Conservation (phyloP, 2,113 vertebrate genomes). For the Sceloporus undulatus region DNA sequence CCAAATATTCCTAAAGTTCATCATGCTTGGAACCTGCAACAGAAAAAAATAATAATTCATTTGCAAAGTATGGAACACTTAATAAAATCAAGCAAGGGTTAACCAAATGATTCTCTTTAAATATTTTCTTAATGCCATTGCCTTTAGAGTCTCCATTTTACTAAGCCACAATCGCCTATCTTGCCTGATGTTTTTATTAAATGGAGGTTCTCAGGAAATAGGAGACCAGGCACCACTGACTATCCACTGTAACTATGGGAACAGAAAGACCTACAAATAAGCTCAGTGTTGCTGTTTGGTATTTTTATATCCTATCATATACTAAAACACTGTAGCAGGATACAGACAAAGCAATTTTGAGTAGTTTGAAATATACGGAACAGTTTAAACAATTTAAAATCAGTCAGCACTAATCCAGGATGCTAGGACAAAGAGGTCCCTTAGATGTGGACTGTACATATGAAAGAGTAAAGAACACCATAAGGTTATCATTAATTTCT, state of each 20-base stretch:
- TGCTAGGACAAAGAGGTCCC: not conserved
- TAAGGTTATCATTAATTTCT: not conserved
- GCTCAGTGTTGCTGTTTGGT: no score
- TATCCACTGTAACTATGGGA: not conserved
- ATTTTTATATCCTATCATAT: no score
- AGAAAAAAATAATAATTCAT: constrained; percentile 26
- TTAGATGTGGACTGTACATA: not conserved
- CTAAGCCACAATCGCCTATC: not conserved
- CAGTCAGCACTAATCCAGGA: no score
- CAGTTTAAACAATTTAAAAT: no score
- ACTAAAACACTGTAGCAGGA: no score
- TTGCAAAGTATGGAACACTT: not conserved
- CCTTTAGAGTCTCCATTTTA: not conserved
- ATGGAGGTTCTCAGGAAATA: not conserved
- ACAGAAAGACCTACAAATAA: not conserved
- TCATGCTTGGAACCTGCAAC: constrained; percentile 82
- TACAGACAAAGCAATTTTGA: no score
- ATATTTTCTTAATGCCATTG: not conserved
- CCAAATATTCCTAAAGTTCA: constrained; percentile 85
- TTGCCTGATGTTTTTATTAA: not conserved
- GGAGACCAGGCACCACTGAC: not conserved
- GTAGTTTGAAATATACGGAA: no score
- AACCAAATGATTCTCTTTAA: not conserved
- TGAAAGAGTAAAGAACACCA: not conserved
- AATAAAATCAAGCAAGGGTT: not conserved